These are phyloP conservation scores for Parnassius mnemosyne DNA, from an alignment of 2,888 invertebrate species.

Conservation along the genomic window DNA sequence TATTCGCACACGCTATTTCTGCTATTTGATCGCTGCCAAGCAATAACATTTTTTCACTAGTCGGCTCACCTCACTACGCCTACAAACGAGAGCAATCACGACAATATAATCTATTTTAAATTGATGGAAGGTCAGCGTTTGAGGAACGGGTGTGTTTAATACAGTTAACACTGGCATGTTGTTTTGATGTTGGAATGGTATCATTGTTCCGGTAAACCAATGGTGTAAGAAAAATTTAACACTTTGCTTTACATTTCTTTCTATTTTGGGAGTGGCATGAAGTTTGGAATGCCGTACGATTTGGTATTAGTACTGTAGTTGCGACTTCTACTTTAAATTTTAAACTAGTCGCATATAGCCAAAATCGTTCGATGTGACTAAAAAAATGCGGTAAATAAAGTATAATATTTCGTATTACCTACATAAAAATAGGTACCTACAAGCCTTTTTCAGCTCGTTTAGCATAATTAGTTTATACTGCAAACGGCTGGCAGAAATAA, in stretches of 20 bases:
- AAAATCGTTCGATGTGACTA: too few species aligned
- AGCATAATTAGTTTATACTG: too few species aligned
- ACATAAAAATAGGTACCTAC: too few species aligned
- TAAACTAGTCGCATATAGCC: too few species aligned
- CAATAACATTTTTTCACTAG: conserved; percentile 6
- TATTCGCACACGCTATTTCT: not conserved
- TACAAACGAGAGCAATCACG: conserved; percentile 30
- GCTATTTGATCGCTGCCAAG: conserved; percentile 6
- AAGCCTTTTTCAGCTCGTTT: too few species aligned
- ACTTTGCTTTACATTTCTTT: conserved; percentile 3
- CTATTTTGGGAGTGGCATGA: not conserved
- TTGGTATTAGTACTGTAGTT: too few species aligned
- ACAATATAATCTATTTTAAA: conserved; percentile 68
- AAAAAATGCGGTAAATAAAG: too few species aligned
- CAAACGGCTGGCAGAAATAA: too few species aligned
- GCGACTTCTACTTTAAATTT: too few species aligned
- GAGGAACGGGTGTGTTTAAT: conserved; percentile 40
- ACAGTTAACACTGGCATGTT: conserved; percentile 37
- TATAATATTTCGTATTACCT: too few species aligned
- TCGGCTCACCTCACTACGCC: conserved; percentile 28
- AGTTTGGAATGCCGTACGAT: too few species aligned
- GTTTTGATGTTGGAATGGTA: not conserved
- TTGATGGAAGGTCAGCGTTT: conserved; percentile 68
- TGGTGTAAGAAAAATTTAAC: not conserved
- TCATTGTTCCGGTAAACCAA: conserved; percentile 8